Evolutionary conservation across 1,140 invertebrate species (phyloP).

Genomic region (Helicoverpa armigera): DNA sequence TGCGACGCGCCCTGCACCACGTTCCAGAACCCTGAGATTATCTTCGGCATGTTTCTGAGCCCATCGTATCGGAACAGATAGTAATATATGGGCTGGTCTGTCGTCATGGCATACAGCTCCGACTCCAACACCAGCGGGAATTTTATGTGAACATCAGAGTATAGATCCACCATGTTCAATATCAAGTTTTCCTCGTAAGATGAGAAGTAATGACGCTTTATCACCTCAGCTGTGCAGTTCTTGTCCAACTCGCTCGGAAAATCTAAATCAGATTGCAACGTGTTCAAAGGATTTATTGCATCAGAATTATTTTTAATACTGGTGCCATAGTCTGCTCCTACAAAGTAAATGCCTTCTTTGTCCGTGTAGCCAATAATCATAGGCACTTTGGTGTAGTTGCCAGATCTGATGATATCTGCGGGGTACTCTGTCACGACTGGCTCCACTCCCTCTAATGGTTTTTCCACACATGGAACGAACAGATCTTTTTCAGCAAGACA

Average conservation of each 20-base stretch:
- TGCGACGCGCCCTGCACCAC: conserved; percentile 72
- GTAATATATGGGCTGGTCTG: conserved; percentile 75
- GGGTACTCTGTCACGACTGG: conserved; percentile 74
- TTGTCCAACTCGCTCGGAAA: conserved; percentile 69
- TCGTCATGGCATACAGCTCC: conserved; percentile 70
- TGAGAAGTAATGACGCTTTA: conserved; percentile 72
- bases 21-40: conserved; percentile 64
- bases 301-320: conserved; percentile 59
- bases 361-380: conserved; percentile 81
- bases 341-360: conserved; percentile 81
- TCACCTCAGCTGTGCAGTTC: conserved; percentile 63
- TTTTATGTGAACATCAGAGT: conserved; percentile 80
- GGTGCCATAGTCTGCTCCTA: conserved; percentile 70
- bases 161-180: conserved; percentile 74
- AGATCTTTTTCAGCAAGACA: conserved; percentile 71
- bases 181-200: conserved; percentile 69
- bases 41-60: conserved; percentile 75
- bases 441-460: conserved; percentile 70
- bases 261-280: conserved; percentile 69
- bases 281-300: conserved; percentile 59
- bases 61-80: conserved; percentile 80
- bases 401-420: conserved; percentile 69
- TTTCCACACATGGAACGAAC: conserved; percentile 80
- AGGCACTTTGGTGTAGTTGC: conserved; percentile 80
- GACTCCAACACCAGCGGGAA: conserved; percentile 74